Base-by-base conservation (phyloP, 2,797 vertebrate genomes). In the Sebastes flavidus region DNA sequence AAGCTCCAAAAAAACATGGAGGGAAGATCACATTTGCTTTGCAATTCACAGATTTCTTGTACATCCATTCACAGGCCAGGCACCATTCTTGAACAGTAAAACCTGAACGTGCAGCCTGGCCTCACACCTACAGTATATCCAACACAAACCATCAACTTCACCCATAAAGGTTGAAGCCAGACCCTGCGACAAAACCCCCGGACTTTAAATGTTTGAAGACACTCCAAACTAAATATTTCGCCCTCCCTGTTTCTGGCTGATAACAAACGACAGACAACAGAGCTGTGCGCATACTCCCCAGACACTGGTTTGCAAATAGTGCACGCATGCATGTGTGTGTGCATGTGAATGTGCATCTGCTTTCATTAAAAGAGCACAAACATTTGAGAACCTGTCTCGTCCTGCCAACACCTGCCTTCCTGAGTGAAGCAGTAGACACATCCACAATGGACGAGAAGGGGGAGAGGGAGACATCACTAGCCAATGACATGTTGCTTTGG, bases 331-430 rank as follows among this genome's bases (percentile, higher is more conserved):
- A 3, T 69, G 62, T 62, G 73, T 54, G 68, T 29, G 65, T 60
- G 58, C 9, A 29, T 76, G 78, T 54, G 74, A 52, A 56, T 49
- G 76, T 55, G 89, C 87, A 88, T 80, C 79, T 87, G 83, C 88
- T 86, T 82, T 71, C 84, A 86, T n/a, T 81, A 72, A 90, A 85
- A 86, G 75, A 89, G 84, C 74, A 59, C 74, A 87, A 79, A 82
- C 79, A 89, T 89, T 89, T 85, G 85, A 91, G 78, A 82, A 85
- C 71, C 91, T 80, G 78, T 90, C 83, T 80, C 77, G 13, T 82
- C 87, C 91, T 94, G 92, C 92, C 94, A 93, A 91, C 89, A 88
- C 89, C 92, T 93, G 92, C 85, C 90, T 89, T 67, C 72, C 82
- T 77, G 77, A 85, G 82, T 84, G 83, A 91, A 75, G 87, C 82